phyloP scores from a whole-genome alignment of 37 sponge, comb jelly and placozoan species.

The Tethya wilhelma region DNA sequence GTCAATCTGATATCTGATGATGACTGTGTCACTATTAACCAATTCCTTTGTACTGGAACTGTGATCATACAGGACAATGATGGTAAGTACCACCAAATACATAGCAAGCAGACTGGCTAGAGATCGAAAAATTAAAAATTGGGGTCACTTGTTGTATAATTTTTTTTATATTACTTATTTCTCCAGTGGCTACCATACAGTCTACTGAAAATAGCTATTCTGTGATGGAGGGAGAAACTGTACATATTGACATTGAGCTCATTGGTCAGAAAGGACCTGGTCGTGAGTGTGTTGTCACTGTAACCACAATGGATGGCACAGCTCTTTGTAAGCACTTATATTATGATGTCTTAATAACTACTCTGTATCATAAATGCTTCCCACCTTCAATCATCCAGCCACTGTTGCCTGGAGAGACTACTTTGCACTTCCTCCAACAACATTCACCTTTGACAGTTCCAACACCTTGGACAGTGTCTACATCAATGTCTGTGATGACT shows the following conservation, averaged over 20 bases:
- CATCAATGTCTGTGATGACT: constrained; percentile 13
- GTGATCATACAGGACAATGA: constrained; percentile 25
- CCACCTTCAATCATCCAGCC: no score
- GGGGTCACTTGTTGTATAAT: no score
- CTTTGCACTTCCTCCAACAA: neutral
- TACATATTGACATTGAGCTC: neutral
- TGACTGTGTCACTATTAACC: neutral
- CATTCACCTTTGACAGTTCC: neutral
- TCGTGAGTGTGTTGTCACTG: constrained; percentile 17
- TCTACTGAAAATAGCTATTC: no score
- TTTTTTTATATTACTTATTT: no score
- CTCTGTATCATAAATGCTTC: no score
- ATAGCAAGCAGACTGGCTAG: neutral
- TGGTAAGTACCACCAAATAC: constrained; percentile 1
- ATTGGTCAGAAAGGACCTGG: constrained; percentile 4
- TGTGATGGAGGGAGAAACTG: neutral
- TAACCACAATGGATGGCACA: constrained; percentile 5
- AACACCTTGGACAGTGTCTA: neutral
- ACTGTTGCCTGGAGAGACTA: no score
- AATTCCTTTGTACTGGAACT: neutral
- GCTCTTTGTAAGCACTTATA: no score
- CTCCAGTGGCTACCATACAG: no score
- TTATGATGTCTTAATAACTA: no score
- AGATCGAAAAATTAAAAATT: no score
- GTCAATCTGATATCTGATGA: neutral